Percentiles rank a stretch among this genome's conserved stretches.
Evolutionary conservation across 2,888 invertebrate genomes (phyloP).

Genomic region (Micoletzkya japonica): DNA sequence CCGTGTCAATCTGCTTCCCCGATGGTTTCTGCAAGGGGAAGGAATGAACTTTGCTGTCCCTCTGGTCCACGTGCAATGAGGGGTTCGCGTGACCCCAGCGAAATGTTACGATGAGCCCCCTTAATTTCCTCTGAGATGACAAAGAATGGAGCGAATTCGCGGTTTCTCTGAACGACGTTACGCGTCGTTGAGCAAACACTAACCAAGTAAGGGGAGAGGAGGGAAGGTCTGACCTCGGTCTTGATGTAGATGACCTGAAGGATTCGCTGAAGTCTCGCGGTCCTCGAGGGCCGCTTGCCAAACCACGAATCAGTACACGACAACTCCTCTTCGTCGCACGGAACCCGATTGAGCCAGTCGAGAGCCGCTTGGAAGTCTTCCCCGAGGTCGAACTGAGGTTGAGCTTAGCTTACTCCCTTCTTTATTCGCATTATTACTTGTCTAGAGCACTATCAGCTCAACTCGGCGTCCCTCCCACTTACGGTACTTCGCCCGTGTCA

Average conservation of each 20-base stretch:
- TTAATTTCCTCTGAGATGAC: background rate
- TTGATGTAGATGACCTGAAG: slow-evolving; percentile 45
- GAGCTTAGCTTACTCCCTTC: no score
- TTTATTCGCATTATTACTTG: no score
- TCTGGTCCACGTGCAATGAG: no score
- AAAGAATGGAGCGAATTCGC: background rate
- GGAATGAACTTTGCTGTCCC: no score
- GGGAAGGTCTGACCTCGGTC: slow-evolving; percentile 34
- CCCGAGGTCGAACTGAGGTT: slow-evolving; percentile 48
- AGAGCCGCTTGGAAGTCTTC: slow-evolving; percentile 52
- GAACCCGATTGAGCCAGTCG: slow-evolving; percentile 49
- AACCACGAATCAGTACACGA: slow-evolving; percentile 47
- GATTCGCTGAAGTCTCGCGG: slow-evolving; percentile 45
- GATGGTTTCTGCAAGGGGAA: slow-evolving; percentile 7
- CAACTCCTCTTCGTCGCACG: slow-evolving; percentile 49
- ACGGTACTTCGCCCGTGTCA: no score
- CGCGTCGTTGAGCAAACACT: no score
- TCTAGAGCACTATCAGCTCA: no score
- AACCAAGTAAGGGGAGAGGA: no score
- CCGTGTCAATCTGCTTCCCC: background rate
- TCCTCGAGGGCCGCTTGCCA: slow-evolving; percentile 43
- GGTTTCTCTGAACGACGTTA: no score
- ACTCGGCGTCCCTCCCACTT: no score
- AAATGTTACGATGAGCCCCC: no score
- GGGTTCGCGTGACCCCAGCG: no score